Conservation (phyloP, 2,797 vertebrate genomes). For the Rhadinocentrus ornatus region DNA sequence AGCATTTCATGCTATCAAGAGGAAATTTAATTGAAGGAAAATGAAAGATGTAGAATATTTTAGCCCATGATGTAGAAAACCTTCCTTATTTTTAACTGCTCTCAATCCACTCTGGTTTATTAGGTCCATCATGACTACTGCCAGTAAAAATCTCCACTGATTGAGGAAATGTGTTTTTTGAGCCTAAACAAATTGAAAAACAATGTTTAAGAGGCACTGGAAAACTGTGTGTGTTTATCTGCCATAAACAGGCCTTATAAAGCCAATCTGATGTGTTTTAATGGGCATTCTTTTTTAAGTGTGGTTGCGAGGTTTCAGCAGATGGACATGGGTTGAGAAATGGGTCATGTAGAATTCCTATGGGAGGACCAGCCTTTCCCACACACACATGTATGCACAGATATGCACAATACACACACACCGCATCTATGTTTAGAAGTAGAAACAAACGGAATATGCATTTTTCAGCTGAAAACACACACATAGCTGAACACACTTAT, state of each 20-base stretch:
- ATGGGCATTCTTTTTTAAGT: conserved; percentile 4
- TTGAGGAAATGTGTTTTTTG: conserved; percentile 3
- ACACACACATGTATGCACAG: conserved; percentile 24
- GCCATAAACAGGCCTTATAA: conserved; percentile 28
- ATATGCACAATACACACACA: conserved; percentile 15
- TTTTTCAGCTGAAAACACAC: conserved; percentile 9
- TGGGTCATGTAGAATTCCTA: conserved; percentile 58
- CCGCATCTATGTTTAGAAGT: conserved; percentile 26
- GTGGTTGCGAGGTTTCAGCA: conserved; percentile 25
- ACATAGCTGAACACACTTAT: conserved; percentile 2
- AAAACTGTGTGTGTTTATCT: conserved; percentile 11
- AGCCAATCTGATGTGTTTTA: conserved; percentile 17
- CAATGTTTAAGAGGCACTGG: conserved; percentile 35
- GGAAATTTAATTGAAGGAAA: not conserved
- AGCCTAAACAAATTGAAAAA: conserved; percentile 24
- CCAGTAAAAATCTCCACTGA: not conserved
- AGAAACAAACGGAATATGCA: conserved; percentile 11
- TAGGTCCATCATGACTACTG: not conserved
- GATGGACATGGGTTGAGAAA: conserved; percentile 54
- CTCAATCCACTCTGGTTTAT: not conserved
- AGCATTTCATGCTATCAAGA: too few species aligned
- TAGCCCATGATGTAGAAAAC: not conserved
- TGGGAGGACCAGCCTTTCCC: conserved; percentile 24
- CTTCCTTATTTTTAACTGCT: not conserved
- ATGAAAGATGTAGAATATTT: not conserved